Percentiles rank a stretch among this genome's conserved stretches.
phyloP scores from a whole-genome alignment of 2,888 invertebrate genomes.

The Hyalella azteca region DNA sequence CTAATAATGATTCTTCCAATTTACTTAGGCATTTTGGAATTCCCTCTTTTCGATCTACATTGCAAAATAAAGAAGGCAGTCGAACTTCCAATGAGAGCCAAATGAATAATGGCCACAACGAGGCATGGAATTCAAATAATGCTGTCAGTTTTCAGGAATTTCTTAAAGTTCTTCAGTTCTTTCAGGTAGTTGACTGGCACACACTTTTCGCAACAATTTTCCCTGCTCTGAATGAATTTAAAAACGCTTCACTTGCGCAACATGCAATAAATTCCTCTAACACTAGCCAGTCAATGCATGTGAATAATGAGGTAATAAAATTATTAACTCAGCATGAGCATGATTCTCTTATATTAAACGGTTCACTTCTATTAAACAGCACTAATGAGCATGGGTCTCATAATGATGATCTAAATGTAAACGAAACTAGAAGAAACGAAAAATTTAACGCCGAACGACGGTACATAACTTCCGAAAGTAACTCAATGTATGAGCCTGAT shows the following conservation, averaged over 20 bases:
- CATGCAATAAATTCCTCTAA: not conserved
- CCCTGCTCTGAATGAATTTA: not conserved
- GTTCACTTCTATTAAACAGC: too few species aligned
- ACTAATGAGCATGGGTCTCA: too few species aligned
- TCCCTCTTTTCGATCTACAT: too few species aligned
- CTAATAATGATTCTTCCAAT: too few species aligned
- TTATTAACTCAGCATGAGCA: not conserved
- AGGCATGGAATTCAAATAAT: not conserved
- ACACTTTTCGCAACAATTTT: not conserved
- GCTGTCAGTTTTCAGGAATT: not conserved
- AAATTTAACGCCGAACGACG: not conserved
- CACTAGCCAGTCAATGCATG: not conserved
- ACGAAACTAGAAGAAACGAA: not conserved
- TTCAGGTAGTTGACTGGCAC: constrained; percentile 18
- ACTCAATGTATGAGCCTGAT: not conserved
- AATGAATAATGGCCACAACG: not conserved
- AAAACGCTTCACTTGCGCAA: not conserved
- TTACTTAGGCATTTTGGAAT: too few species aligned
- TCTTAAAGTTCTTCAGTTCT: not conserved
- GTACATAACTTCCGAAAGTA: not conserved
- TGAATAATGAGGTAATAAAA: not conserved
- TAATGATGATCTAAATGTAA: not conserved
- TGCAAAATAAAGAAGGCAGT: too few species aligned
- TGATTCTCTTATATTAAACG: too few species aligned
- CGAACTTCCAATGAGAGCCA: too few species aligned